Conservation (phyloP, 2,888 invertebrate species). For the Odontocolon sp. region DNA sequence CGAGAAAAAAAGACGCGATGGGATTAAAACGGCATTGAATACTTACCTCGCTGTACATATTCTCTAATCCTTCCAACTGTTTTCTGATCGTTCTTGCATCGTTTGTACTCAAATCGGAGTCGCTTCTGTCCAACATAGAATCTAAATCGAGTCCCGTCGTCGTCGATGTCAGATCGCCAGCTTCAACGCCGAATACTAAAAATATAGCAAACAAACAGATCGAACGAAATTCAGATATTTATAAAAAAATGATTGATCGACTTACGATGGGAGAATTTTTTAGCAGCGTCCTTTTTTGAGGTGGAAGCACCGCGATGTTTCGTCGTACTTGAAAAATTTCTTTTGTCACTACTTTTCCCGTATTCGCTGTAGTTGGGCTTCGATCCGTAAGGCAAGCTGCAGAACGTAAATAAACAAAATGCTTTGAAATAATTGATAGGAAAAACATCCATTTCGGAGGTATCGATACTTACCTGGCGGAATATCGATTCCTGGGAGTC, state of each 20-base stretch:
- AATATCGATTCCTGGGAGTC: constrained; percentile 77
- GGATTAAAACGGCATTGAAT: neutral
- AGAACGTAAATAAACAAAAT: constrained; percentile 47
- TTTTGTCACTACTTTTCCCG: constrained; percentile 80
- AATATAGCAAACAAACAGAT: neutral
- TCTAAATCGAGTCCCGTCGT: constrained; percentile 90
- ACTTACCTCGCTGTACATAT: constrained; percentile 92
- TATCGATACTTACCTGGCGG: constrained; percentile 73
- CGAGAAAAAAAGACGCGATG: neutral
- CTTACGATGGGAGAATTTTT: constrained; percentile 78
- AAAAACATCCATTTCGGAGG: neutral
- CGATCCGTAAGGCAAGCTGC: constrained; percentile 85
- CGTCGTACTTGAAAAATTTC: constrained; percentile 71
- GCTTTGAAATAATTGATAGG: neutral
- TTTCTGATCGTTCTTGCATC: constrained; percentile 90
- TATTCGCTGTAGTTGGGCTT: constrained; percentile 83
- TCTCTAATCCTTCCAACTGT: constrained; percentile 91
- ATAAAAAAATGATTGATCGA: constrained; percentile 32
- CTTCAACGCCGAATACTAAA: constrained; percentile 87
- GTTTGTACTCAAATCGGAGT: constrained; percentile 88
- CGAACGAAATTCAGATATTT: neutral
- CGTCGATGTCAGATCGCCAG: constrained; percentile 89
- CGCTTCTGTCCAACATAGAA: constrained; percentile 89
- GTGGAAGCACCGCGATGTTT: constrained; percentile 77
- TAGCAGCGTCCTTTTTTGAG: constrained; percentile 76